Evolutionary conservation across 92 coral and sea anemone genomes (phyloP).

Genomic region (Palythoa heliodiscus): DNA sequence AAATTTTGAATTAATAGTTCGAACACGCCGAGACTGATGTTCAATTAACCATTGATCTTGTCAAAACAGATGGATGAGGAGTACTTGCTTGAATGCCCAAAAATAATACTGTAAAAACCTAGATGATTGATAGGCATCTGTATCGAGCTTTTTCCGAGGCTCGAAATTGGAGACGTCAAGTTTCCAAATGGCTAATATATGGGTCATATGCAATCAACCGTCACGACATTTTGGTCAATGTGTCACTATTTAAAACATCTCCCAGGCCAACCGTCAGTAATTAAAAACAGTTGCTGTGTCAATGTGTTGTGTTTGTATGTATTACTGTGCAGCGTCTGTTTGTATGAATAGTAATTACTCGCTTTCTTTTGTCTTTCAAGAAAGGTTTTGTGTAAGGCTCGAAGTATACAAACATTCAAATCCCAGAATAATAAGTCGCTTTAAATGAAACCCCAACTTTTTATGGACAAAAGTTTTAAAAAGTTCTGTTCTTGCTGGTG

Average conservation of each 20-base stretch:
- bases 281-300: neutral
- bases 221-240: neutral
- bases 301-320: too few relatives aligned
- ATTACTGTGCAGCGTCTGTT: too few relatives aligned
- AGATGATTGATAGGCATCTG: slow-evolving; percentile 25
- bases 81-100: neutral
- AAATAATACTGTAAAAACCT: slow-evolving; percentile 19
- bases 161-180: neutral
- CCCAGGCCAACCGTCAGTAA: neutral
- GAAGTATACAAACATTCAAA: too few relatives aligned
- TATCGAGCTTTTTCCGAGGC: neutral
- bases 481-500: too few relatives aligned
- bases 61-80: neutral
- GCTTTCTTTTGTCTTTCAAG: too few relatives aligned
- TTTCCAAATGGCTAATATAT: neutral
- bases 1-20: neutral
- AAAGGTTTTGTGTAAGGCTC: too few relatives aligned
- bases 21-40: neutral
- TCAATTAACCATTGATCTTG: slow-evolving; percentile 3
- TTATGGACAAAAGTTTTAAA: too few relatives aligned
- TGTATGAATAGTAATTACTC: too few relatives aligned
- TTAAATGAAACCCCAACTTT: too few relatives aligned
- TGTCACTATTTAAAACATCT: neutral
- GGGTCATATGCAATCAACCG: neutral
- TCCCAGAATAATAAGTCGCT: too few relatives aligned